These are phyloP conservation scores for Tympanoctomys barrerae DNA, from an alignment of 2,797 vertebrate species.

Conservation along the genomic window DNA sequence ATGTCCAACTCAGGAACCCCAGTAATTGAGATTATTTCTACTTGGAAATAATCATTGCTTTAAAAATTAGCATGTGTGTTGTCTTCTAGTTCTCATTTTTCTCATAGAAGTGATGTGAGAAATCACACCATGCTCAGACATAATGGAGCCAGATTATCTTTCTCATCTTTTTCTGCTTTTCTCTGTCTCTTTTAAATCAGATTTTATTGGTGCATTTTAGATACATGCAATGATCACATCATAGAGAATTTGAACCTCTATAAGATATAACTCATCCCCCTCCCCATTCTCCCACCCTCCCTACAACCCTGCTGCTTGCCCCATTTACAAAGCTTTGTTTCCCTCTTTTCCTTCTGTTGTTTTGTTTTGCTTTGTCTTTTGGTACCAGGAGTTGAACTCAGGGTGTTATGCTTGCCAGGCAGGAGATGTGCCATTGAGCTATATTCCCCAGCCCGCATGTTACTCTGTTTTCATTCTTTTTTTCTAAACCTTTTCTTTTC, in stretches of 20 bases:
- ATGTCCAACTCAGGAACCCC: neutral
- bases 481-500: neutral
- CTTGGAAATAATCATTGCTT: conserved; percentile 30
- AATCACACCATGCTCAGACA: neutral
- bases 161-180: neutral
- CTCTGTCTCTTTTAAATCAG: neutral
- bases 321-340: neutral
- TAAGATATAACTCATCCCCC: neutral
- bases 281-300: neutral
- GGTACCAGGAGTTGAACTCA: too few relatives aligned
- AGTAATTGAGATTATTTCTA: conserved; percentile 6
- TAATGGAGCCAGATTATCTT: neutral
- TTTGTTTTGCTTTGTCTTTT: too few relatives aligned
- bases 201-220: neutral
- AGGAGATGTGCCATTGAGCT: too few relatives aligned
- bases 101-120: neutral
- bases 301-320: neutral
- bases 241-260: neutral
- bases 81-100: neutral
- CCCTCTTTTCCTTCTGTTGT: neutral
- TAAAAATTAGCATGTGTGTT: neutral
- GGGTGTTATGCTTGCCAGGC: too few relatives aligned
- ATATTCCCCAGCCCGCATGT: neutral
- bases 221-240: neutral
- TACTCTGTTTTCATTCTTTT: neutral